Evolutionary conservation across 2,113 vertebrate species (phyloP).

Genomic region (Lethenteron reissneri): DNA sequence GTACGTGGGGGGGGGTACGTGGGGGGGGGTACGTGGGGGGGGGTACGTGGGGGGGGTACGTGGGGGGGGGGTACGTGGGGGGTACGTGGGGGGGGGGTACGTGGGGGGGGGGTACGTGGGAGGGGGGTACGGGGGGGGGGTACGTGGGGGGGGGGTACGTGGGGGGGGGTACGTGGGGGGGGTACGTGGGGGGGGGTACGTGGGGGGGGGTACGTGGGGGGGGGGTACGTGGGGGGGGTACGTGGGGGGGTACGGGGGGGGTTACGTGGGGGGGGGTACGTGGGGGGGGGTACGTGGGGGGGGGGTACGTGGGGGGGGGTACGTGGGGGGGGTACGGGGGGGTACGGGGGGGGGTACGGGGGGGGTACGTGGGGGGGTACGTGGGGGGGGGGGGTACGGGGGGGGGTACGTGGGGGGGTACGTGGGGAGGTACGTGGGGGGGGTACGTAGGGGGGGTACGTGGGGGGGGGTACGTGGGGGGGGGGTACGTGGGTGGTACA

Average conservation of each 20-base stretch:
- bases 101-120: not conserved
- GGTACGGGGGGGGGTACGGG: too few species aligned
- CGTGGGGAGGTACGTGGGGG: too few species aligned
- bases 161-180: not conserved
- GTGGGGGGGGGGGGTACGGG: too few species aligned
- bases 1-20: not conserved
- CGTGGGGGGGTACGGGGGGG: not conserved
- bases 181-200: not conserved
- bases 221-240: not conserved
- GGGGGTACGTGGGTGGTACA: not conserved
- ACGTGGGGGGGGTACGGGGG: not conserved
- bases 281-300: not conserved
- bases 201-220: not conserved
- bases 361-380: too few species aligned
- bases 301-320: not conserved
- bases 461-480: not conserved
- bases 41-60: not conserved
- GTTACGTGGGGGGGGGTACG: not conserved
- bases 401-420: too few species aligned
- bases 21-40: not conserved
- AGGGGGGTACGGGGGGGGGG: not conserved
- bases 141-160: not conserved
- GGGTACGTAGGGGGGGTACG: too few species aligned
- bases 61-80: not conserved
- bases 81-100: too few species aligned